Evolutionary conservation across 1,140 invertebrate species (phyloP), one percentile per base, ranked within the genome.

Genomic region (Planococcus citri): DNA sequence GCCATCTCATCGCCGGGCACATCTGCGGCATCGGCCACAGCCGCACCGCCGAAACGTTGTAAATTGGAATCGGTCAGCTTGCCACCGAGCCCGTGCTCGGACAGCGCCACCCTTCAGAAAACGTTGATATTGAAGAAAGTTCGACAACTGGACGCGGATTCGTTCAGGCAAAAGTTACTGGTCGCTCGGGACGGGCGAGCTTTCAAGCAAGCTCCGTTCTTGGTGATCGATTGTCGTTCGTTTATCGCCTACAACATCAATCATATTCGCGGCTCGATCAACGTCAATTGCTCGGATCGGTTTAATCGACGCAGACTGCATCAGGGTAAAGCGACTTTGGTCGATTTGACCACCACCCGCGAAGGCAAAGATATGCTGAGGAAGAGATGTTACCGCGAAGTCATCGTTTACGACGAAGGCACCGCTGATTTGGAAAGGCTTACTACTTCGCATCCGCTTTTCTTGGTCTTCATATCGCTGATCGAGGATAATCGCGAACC

Each of bases 231-330:
- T 75, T 87, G 87, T 75, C 81, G 89, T 27, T 83, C 88, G 0
- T 89, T 90, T 74, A 82, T 89, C 24, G 81, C 83, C 22, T 91
- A 86, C 78, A 88, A 89, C 75, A 80, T 84, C 27, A 83, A 83
- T 72, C 89, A 91, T 76, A 84, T 91, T 38, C 78, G 80, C 25
- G 87, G 87, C 17, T 85, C 88, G 20, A 84, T 90, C 70, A 90
- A 90, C 78, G 82, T 91, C 22, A 88, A 88, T 76, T 89, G 88
- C 75, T 83, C 85, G 1, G 88, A 90, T 76, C 78, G 88, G 37
- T 86, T 89, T 76, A 89, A 87, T 74, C 79, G 87, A 41, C 80
- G 85, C 72, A 77, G 88, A 22, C 79, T 91, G 69, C 86, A 87
- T 75, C 81, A 83, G 72, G 86, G 88, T 1, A 86, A 86, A 73